Percentiles rank a stretch among this genome's conserved stretches.
These are phyloP conservation scores for Philonicus albiceps DNA, from an alignment of 2,888 invertebrate genomes.

Conservation along the genomic window DNA sequence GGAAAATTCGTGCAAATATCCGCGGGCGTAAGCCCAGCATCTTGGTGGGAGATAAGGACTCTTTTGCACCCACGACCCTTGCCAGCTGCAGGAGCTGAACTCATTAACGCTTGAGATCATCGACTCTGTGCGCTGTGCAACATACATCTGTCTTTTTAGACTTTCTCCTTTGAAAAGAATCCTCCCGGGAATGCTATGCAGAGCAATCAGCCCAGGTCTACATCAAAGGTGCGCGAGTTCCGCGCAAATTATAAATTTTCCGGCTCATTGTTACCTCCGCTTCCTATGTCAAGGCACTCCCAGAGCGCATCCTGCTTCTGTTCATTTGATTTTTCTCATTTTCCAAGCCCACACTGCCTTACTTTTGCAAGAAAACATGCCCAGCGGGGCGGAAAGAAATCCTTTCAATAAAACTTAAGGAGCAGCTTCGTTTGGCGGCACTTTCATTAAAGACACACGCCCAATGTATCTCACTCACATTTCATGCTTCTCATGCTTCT, in stretches of 20 bases:
- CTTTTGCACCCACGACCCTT: not conserved
- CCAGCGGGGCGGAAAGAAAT: not conserved
- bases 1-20: slow-evolving; percentile 32
- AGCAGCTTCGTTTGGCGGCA: not conserved
- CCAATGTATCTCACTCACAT: not conserved
- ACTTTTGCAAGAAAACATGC: not conserved
- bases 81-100: slow-evolving; percentile 1
- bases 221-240: slow-evolving; percentile 32
- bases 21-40: not conserved
- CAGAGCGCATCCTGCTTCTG: not conserved
- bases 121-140: not conserved
- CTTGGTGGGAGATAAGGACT: not conserved
- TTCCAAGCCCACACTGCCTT: not conserved
- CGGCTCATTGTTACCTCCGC: slow-evolving; percentile 20
- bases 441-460: not conserved
- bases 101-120: slow-evolving; percentile 7
- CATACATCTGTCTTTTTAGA: not conserved
- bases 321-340: slow-evolving; percentile 3
- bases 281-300: not conserved
- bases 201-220: not conserved
- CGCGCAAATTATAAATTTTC: slow-evolving; percentile 33
- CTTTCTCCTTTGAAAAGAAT: not conserved
- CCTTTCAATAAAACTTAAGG: not conserved
- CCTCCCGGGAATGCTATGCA: not conserved
- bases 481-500: not conserved